Conservation (phyloP, 2,888 invertebrate species). For the Pardosa pseudoannulata region DNA sequence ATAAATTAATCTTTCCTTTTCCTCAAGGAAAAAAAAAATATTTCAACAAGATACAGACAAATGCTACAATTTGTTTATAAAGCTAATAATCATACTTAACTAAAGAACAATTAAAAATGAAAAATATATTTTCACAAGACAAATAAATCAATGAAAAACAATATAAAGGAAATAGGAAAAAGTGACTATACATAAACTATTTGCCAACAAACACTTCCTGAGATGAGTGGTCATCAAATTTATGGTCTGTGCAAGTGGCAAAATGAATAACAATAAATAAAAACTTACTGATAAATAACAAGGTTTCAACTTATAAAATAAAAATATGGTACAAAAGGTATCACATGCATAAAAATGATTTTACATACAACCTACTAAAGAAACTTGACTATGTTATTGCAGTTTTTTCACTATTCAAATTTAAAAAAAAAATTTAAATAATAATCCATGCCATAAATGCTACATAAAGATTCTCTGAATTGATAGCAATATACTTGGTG, state of each 20-base stretch:
- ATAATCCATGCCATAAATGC: too few species aligned
- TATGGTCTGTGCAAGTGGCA: constrained; percentile 32
- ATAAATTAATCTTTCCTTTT: too few species aligned
- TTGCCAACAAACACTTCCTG: constrained; percentile 40
- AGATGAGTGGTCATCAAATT: constrained; percentile 33
- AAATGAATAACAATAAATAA: constrained; percentile 9
- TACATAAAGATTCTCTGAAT: too few species aligned
- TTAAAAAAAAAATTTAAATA: too few species aligned
- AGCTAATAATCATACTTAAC: too few species aligned
- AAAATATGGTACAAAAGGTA: constrained; percentile 11
- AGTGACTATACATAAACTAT: not conserved
- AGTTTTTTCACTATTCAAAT: too few species aligned
- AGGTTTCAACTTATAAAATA: not conserved
- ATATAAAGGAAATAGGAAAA: not conserved
- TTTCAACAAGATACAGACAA: too few species aligned
- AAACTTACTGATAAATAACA: constrained; percentile 8
- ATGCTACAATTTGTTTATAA: too few species aligned
- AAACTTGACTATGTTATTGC: not conserved
- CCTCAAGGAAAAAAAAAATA: too few species aligned
- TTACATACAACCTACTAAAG: constrained; percentile 12
- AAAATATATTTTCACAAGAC: too few species aligned
- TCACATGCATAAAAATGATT: constrained; percentile 4
- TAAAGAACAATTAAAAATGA: too few species aligned
- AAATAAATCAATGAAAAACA: not conserved
- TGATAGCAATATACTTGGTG: too few species aligned